Base-by-base conservation (phyloP, 2,797 vertebrate genomes). In the Protonibea diacanthus region DNA sequence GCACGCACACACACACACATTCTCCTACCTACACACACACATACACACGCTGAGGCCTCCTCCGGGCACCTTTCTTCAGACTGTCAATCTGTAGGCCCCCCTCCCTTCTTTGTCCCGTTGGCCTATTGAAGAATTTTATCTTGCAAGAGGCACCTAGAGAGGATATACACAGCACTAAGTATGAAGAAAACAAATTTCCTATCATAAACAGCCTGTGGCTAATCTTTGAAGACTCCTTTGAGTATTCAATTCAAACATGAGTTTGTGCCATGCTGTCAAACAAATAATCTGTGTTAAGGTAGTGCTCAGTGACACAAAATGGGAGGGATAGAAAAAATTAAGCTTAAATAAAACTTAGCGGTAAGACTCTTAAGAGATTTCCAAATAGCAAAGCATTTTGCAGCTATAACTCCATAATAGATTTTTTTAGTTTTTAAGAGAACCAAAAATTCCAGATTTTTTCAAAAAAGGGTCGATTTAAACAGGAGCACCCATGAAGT, bases 181-280 rank as follows among this genome's bases (percentile, higher is more conserved):
- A 68, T 69, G 52, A 81, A 76, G 57, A 78, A 80, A 87, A 75
- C 10, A 72, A 12, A 80, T 84, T 78, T 61, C 45, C 71, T 48
- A 76, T 73, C 80, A 83, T 78, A 83, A 91, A 90, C 84, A 91
- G 84, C 88, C 88, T 77, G 57, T 70, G 85, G 89, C 86, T 77
- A 75, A 87, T 80, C 71, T 86, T 76, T 82, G 55, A 82, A 76
- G 66, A 76, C 66, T 66, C 61, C 70, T 80, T 58, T 76, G 72
- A 90, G 80, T 77, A 64, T 70, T 71, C 48, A 78, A 70, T 65
- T 72, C 74, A 84, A 90, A 85, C 71, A 86, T 60, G 75, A 38
- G 57, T 70, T 51, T 72, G 67, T 81, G 59, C 62, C 58, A 66
- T 72, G 70, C 69, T 86, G 81, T 76, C 65, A 79, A 65, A 85